Conservation (phyloP, 1,140 invertebrate species). For the Diuraphis noxia region DNA sequence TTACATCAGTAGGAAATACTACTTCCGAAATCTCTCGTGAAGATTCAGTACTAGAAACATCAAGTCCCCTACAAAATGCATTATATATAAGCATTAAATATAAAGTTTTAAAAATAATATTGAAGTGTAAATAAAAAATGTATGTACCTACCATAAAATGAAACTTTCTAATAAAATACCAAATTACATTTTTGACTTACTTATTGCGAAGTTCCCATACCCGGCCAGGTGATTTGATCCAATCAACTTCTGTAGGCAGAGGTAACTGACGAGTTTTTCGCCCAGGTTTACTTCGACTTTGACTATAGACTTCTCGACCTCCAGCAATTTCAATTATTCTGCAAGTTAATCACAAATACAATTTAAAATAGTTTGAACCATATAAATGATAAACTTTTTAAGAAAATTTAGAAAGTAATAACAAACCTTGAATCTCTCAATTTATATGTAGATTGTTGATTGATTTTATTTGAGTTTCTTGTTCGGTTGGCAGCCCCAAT, state of each 20-base stretch:
- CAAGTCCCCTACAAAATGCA: conserved; percentile 14
- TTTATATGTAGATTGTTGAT: conserved; percentile 44
- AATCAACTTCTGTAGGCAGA: conserved; percentile 63
- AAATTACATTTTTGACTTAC: conserved; percentile 57
- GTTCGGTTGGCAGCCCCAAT: conserved; percentile 3
- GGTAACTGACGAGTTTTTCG: conserved; percentile 63
- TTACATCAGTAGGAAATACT: conserved; percentile 69
- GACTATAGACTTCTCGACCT: conserved; percentile 81
- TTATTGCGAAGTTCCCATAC: conserved; percentile 68
- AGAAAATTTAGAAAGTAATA: neutral
- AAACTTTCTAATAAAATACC: neutral
- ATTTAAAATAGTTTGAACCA: neutral
- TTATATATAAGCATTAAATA: neutral
- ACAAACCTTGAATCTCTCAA: conserved; percentile 48
- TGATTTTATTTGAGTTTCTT: conserved; percentile 35
- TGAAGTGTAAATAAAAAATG: neutral
- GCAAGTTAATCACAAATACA: conserved; percentile 58
- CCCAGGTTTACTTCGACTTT: conserved; percentile 77
- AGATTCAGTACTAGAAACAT: conserved; percentile 51
- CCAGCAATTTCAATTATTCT: conserved; percentile 88
- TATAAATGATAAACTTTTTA: neutral
- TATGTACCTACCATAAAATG: neutral
- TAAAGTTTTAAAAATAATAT: neutral
- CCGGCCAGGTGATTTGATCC: conserved; percentile 64
- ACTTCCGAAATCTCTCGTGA: conserved; percentile 67